These are phyloP conservation scores for Nothoprocta pentlandii DNA, from an alignment of 2,113 vertebrate species.

Conservation along the genomic window DNA sequence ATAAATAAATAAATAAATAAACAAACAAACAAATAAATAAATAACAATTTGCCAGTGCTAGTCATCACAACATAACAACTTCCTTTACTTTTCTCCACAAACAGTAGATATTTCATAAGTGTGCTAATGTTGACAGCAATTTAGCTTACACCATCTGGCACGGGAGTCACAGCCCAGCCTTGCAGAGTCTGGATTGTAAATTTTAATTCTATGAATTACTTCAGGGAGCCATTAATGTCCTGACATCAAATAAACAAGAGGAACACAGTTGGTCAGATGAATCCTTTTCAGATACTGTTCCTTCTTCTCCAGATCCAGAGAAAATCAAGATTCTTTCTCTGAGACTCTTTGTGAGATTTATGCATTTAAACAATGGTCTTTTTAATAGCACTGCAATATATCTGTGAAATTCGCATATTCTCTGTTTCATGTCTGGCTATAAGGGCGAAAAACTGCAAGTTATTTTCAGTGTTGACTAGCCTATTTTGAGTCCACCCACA, in stretches of 20 bases:
- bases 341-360: not conserved
- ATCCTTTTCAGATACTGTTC: not conserved
- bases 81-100: not conserved
- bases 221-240: not conserved
- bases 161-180: not conserved
- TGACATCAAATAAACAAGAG: conserved; percentile 33
- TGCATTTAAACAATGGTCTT: not conserved
- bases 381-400: not conserved
- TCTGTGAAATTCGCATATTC: not conserved
- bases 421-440: not conserved
- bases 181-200: not conserved
- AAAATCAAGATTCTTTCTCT: not conserved
- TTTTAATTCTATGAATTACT: not conserved
- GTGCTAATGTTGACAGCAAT: not conserved
- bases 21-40: not conserved
- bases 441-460: not conserved
- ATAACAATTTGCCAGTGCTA: not conserved
- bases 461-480: not conserved
- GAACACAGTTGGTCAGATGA: not conserved
- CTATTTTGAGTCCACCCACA: not conserved
- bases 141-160: conserved; percentile 9
- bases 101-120: conserved; percentile 21
- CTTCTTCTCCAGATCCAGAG: not conserved
- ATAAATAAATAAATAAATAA: not conserved
- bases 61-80: not conserved